Percentiles rank a stretch among this genome's conserved stretches.
Evolutionary conservation across 2,888 invertebrate genomes (phyloP).

Genomic region (Rugalucina vietnamica): DNA sequence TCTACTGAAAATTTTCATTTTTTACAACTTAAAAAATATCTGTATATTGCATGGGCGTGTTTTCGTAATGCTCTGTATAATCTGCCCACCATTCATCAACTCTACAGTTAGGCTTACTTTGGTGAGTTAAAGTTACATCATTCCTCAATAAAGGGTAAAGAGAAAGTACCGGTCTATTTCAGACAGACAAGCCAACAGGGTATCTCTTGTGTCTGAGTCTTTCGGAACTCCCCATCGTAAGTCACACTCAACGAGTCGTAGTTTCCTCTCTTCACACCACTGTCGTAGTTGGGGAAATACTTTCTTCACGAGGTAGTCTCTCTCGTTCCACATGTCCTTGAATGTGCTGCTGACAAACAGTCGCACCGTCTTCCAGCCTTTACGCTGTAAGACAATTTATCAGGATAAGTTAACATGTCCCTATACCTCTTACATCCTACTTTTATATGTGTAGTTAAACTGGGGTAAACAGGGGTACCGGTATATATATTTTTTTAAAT

Average conservation of each 20-base stretch:
- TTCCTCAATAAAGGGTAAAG: no score
- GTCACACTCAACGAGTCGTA: slow-evolving; percentile 80
- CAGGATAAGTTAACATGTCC: no score
- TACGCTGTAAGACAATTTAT: slow-evolving; percentile 20
- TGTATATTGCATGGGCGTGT: no score
- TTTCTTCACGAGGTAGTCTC: slow-evolving; percentile 79
- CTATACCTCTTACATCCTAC: no score
- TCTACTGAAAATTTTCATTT: no score
- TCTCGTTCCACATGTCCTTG: slow-evolving; percentile 78
- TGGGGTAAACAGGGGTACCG: no score
- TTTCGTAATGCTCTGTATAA: no score
- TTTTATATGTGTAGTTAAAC: no score
- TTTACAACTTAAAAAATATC: no score
- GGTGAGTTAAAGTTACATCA: no score
- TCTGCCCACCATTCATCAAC: no score
- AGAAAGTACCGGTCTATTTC: slow-evolving; percentile 77
- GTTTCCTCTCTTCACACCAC: slow-evolving; percentile 74
- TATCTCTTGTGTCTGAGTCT: slow-evolving; percentile 72
- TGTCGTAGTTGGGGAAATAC: slow-evolving; percentile 77
- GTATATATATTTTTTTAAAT: not conserved
- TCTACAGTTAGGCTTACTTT: no score
- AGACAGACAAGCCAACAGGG: slow-evolving; percentile 77
- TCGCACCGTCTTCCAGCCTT: slow-evolving; percentile 69
- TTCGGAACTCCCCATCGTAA: slow-evolving; percentile 82
- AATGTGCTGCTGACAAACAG: slow-evolving; percentile 82